Evolutionary conservation across 2,113 vertebrate genomes (phyloP), one percentile per base, ranked within the genome.

Genomic region (Rhagologus leucostigma): DNA sequence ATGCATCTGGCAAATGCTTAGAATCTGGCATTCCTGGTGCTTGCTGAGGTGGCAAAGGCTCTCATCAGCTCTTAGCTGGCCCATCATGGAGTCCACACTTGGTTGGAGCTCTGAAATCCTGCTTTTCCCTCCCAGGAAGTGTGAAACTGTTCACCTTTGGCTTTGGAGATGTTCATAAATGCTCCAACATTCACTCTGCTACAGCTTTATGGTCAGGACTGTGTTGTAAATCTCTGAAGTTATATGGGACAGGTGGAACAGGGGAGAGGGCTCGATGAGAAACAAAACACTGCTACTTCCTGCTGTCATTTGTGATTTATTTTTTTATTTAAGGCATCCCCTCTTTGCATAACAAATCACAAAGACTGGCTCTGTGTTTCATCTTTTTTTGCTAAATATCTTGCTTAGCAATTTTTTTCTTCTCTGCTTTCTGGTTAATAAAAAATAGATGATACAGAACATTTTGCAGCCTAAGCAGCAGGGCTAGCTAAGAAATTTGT

Each of bases 11-110:
- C 68, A 95, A 86, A 60, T 33, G 60, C 76, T 86, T 52, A 7
- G 19, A 44, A 63, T 84, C 27, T 35, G 20, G 41, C 74, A 91
- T 95, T 94, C 90, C 95, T 95, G 64, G 7, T 96, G 95, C 52
- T 77, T 84, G 79, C 87, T 77, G 82, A 92, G 79, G n/a, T 89
- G 90, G 79, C 80, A 86, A 32, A 88, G 74, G 39, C 39, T 68
- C 68, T 52, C 32, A 6, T 8, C 75, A 76, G 60, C 60, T 89
- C 83, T 63, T 63, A 81, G 46, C 68, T 53, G 49, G 85, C 59
- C 62, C 57, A 7, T 35, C 3, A 0, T 11, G 16, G 32, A 39
- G 59, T 19, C 59, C 55, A 15, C 3, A 3, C 46, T 49, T 33
- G 11, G 11, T 1, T 13, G 5, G 47, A 86, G 44, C 70, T 53